Percentiles rank a stretch among this genome's conserved stretches.
phyloP scores from a whole-genome alignment of 1,140 invertebrate genomes.

The Piezodorus guildinii region DNA sequence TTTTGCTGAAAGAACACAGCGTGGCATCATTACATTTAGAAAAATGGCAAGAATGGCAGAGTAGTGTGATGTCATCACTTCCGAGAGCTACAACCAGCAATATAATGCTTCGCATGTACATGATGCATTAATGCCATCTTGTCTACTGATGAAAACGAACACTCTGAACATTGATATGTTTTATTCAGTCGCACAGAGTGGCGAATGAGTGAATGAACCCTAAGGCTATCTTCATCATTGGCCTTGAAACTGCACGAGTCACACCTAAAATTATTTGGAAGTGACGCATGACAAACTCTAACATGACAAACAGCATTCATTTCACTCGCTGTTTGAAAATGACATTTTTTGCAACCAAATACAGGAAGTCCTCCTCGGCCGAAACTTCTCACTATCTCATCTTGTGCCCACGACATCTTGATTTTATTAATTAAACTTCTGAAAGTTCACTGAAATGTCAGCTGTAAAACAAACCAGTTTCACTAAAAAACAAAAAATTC shows the following conservation, averaged over 20 bases:
- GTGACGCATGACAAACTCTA: background rate
- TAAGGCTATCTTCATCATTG: background rate
- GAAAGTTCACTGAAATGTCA: too few species aligned
- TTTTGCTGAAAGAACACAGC: too few species aligned
- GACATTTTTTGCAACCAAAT: slow-evolving; percentile 2
- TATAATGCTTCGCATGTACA: slow-evolving; percentile 2
- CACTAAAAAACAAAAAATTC: too few species aligned
- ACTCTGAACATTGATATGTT: slow-evolving; percentile 8
- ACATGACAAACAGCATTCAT: slow-evolving; percentile 9
- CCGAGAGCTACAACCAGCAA: slow-evolving; percentile 1
- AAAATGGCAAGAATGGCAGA: too few species aligned
- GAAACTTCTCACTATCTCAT: background rate
- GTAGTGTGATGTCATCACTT: background rate
- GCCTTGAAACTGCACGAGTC: background rate
- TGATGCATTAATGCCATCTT: slow-evolving; percentile 11
- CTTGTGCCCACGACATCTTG: slow-evolving; percentile 2
- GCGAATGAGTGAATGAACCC: background rate
- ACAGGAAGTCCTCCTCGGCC: background rate
- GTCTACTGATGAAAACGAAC: slow-evolving; percentile 2
- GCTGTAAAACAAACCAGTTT: too few species aligned
- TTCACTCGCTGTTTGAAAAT: slow-evolving; percentile 4
- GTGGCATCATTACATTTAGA: too few species aligned
- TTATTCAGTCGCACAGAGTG: background rate
- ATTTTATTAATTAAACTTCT: too few species aligned
- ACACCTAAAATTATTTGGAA: background rate